Base-by-base conservation (phyloP, 2,113 vertebrate genomes). In the Psettodes erumei region DNA sequence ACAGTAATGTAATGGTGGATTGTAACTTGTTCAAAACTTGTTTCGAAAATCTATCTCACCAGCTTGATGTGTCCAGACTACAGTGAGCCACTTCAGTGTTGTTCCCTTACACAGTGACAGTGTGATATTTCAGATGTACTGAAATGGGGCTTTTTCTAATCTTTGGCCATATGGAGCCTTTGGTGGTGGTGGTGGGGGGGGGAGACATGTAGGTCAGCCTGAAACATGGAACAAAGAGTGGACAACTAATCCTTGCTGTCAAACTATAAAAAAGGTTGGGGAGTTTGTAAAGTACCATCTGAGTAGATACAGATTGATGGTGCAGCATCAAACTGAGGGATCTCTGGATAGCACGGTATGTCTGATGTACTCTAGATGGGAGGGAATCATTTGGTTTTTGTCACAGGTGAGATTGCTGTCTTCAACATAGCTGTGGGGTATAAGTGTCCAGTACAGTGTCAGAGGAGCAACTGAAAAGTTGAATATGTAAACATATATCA, bases 131-230 rank as follows among this genome's bases (percentile, higher is more conserved):
- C 8, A 27, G 54, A 72, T 73, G 11, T 35, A 58, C 81, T 80
- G 53, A 81, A 91, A 75, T 37, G 53, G 55, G 83, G 71, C 56
- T 78, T 86, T 85, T 64, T 71, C 37, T 90, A 86, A 90, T 92
- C 89, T 89, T 75, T 79, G 43, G 70, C 90, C 90, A 94, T 91
- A 92, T 94, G 93, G 84, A 16, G 37, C 48, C 28, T 23, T 37
- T 53, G 56, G 7, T 48, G 5, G 63, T 32, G 84, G 85, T 81
- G 86, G 65, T 56, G 56, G 81, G 59, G 66, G 55, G 35, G 58
- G 69, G 48, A 68, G 65, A 63, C 63, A 86, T 91, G 55, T 87
- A 90, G 77, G 85, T 81, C 77, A 83, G 50, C 23, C 51, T 75
- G 40, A 65, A 78, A 69, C 47, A 71, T 23, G 27, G 43, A 83